phyloP scores from a whole-genome alignment of 2,797 vertebrate genomes.

The Anguilla anguilla region DNA sequence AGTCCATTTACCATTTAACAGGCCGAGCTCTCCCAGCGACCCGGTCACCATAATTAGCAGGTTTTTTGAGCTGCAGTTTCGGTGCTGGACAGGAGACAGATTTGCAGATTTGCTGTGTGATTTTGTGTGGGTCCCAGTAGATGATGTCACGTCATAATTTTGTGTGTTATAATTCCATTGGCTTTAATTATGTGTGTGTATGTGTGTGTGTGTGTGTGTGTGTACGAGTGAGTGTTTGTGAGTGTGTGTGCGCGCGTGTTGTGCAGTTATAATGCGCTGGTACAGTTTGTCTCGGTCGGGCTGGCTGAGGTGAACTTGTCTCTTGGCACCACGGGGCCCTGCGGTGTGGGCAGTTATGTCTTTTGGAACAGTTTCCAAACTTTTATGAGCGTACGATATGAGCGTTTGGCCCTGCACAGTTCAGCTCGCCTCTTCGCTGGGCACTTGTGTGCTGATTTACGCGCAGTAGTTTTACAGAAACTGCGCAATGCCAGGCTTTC shows the following conservation, averaged over 20 bases:
- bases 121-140: background rate
- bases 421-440: background rate
- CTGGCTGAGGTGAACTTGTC: background rate
- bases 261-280: background rate
- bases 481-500: background rate
- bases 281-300: background rate
- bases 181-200: background rate
- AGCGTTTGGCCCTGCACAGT: background rate
- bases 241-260: no score
- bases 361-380: background rate
- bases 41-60: background rate
- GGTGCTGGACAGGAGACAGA: background rate
- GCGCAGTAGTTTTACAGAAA: background rate
- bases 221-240: background rate
- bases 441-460: background rate
- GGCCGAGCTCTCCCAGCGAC: no score
- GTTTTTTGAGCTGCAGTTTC: background rate
- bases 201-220: background rate
- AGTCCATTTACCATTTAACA: background rate
- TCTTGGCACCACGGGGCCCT: background rate
- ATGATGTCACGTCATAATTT: background rate
- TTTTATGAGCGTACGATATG: background rate
- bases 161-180: background rate
- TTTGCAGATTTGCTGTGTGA: background rate
- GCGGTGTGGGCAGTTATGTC: background rate